Evolutionary conservation across 1,140 invertebrate genomes (phyloP).

Genomic region (Psix sp.): DNA sequence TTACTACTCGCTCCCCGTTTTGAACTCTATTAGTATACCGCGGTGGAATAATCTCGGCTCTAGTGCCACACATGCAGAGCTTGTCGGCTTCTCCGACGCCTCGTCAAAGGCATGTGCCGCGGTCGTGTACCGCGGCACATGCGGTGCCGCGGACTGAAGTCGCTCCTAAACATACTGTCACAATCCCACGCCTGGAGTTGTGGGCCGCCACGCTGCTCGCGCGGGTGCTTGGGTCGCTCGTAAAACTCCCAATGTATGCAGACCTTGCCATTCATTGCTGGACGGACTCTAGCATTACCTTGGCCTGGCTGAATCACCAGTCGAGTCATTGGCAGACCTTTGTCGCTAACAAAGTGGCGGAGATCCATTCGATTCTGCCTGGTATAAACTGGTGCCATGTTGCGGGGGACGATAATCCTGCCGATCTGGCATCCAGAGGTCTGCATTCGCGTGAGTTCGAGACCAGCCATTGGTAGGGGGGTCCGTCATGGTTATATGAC

Average conservation of each 20-base stretch:
- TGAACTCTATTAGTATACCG: neutral
- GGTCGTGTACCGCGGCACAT: neutral
- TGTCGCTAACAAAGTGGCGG: neutral
- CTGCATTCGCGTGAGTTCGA: no score
- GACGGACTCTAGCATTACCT: neutral
- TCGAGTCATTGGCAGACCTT: neutral
- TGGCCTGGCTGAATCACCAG: neutral
- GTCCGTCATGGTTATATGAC: no score
- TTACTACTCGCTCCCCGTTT: neutral
- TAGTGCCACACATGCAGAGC: neutral
- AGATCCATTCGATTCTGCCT: neutral
- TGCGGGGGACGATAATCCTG: neutral
- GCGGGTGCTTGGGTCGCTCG: no score
- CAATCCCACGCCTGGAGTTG: neutral
- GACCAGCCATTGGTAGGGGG: no score
- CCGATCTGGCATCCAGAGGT: neutral
- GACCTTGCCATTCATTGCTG: neutral
- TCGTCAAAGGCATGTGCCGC: neutral
- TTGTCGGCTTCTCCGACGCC: conserved; percentile 3
- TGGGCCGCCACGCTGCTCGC: no score
- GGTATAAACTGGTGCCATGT: neutral
- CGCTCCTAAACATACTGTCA: neutral
- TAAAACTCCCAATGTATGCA: no score
- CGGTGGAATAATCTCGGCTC: neutral
- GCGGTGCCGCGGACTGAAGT: neutral